Percentiles rank a stretch among this genome's conserved stretches.
phyloP scores from a whole-genome alignment of 1,140 invertebrate species.

The Colletes latitarsis region DNA sequence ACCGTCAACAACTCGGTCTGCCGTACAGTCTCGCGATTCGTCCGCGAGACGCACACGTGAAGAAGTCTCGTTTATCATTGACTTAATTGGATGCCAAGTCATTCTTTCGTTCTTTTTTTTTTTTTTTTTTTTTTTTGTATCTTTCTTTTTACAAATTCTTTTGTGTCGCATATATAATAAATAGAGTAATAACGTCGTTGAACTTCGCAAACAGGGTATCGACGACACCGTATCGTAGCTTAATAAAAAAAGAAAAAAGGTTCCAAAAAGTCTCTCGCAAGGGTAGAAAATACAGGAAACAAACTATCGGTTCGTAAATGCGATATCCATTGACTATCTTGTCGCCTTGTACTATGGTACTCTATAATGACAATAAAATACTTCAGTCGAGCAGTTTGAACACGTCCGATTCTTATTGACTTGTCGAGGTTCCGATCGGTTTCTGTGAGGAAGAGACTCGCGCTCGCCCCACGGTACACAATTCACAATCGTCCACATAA shows the following conservation, averaged over 20 bases:
- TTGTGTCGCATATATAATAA: constrained; percentile 21
- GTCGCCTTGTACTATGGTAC: constrained; percentile 46
- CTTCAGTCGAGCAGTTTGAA: constrained; percentile 21
- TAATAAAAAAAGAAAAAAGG: background rate
- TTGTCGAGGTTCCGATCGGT: constrained; percentile 7
- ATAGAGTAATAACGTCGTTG: constrained; percentile 34
- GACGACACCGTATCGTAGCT: constrained; percentile 1
- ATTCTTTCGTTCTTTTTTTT: background rate
- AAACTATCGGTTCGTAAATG: constrained; percentile 36
- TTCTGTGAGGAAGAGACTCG: background rate
- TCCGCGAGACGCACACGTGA: constrained; percentile 14
- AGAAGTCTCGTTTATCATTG: constrained; percentile 5
- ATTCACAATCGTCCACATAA: constrained; percentile 4
- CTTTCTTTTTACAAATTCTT: constrained; percentile 32
- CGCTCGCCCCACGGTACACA: constrained; percentile 1
- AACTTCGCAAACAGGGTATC: constrained; percentile 20
- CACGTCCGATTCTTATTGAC: constrained; percentile 25
- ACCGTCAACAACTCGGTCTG: constrained; percentile 6
- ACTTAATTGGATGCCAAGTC: background rate
- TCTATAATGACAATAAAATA: constrained; percentile 46
- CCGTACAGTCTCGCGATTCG: background rate
- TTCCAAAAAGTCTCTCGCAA: constrained; percentile 26
- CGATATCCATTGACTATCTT: constrained; percentile 41
- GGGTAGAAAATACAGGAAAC: constrained; percentile 38
- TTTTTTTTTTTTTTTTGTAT: background rate